Conservation (phyloP, 2,113 vertebrate genomes). For the Oreotrochilus melanogaster region DNA sequence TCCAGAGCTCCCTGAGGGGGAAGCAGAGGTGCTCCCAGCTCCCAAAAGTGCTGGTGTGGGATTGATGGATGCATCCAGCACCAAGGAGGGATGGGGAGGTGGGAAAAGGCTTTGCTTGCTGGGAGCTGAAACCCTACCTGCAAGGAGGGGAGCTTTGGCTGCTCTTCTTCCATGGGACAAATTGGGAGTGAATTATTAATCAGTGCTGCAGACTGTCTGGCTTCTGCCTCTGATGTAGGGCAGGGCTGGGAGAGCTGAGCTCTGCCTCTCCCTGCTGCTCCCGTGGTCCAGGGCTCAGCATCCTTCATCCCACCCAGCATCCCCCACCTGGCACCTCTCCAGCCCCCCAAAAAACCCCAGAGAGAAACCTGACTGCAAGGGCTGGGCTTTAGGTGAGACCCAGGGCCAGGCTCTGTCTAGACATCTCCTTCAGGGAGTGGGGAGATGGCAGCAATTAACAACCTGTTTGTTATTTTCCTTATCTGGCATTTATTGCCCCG, state of each 20-base stretch:
- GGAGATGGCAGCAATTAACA: constrained; percentile 37
- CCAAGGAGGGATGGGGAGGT: background rate
- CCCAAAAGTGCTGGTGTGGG: fast-evolving
- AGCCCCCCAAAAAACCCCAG: background rate
- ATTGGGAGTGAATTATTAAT: constrained; percentile 78
- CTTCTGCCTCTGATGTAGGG: constrained; percentile 40
- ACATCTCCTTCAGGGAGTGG: background rate
- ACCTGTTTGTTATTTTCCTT: constrained; percentile 38
- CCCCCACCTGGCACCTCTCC: background rate
- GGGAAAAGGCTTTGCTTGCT: background rate
- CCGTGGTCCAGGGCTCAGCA: background rate
- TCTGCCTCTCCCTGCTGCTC: background rate
- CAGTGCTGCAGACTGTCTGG: constrained; percentile 69
- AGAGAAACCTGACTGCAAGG: background rate
- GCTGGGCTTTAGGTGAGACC: background rate
- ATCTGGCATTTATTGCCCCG: background rate
- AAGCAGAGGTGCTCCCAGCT: background rate
- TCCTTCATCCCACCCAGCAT: background rate
- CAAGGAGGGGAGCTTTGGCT: background rate
- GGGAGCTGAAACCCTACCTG: background rate
- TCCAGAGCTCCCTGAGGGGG: background rate
- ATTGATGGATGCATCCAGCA: background rate
- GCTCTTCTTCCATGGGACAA: constrained; percentile 49
- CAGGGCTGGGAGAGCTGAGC: background rate
- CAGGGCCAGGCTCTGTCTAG: constrained; percentile 22